Evolutionary conservation across 2,113 vertebrate species (phyloP).

Genomic region (Vulpes vulpes): DNA sequence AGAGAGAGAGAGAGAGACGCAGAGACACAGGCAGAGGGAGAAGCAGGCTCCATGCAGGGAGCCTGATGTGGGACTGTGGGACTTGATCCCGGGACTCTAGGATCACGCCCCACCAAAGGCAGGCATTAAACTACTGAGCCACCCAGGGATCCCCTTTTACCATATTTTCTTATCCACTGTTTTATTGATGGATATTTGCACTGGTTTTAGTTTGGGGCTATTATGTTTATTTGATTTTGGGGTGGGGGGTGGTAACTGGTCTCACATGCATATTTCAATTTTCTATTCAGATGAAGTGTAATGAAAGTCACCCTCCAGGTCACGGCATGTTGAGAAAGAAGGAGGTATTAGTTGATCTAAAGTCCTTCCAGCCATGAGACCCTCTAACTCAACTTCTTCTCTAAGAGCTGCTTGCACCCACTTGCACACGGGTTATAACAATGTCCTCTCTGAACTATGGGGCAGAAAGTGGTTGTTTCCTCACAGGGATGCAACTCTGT

Average conservation of each 20-base stretch:
- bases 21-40: no score
- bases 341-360: neutral
- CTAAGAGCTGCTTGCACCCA: neutral
- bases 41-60: no score
- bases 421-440: neutral
- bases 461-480: neutral
- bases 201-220: neutral
- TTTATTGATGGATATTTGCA: neutral
- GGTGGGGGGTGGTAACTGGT: neutral
- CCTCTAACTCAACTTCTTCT: neutral
- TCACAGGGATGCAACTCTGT: neutral
- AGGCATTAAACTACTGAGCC: no score
- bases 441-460: neutral
- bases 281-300: neutral
- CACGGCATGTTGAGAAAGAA: neutral
- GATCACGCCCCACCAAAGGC: no score
- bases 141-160: neutral
- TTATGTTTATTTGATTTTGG: neutral
- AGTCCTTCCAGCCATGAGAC: neutral
- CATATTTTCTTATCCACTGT: neutral
- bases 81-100: no score
- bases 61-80: accelerated
- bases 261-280: slow-evolving; percentile 10
- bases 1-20: no score
- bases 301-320: neutral